Percentiles rank a stretch among this genome's conserved stretches.
These are phyloP conservation scores for Periphyllus acericola DNA, from an alignment of 2,888 invertebrate genomes.

Conservation along the genomic window DNA sequence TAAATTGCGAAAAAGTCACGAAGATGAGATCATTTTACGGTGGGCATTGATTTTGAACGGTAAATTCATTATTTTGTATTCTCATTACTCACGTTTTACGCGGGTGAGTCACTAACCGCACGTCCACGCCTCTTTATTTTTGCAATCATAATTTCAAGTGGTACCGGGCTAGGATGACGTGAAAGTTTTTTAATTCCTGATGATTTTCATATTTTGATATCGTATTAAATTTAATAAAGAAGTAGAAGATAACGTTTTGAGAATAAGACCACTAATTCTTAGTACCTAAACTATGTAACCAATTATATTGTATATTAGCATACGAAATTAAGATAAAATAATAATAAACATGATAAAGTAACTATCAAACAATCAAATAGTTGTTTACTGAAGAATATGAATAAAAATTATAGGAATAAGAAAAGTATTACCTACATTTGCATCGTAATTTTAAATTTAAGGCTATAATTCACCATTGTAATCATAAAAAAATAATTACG, in stretches of 20 bases:
- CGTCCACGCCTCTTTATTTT: slow-evolving; percentile 51
- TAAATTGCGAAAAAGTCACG: not conserved
- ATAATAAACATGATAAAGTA: too few relatives aligned
- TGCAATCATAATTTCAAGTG: slow-evolving; percentile 29
- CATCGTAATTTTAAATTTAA: too few relatives aligned
- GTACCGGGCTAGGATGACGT: not conserved
- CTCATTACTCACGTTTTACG: slow-evolving; percentile 17
- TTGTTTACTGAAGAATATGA: too few relatives aligned
- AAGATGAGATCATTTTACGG: slow-evolving; percentile 53
- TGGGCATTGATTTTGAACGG: slow-evolving; percentile 3
- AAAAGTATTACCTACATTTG: too few relatives aligned
- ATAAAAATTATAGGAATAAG: too few relatives aligned
- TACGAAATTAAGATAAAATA: too few relatives aligned
- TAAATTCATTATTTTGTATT: slow-evolving; percentile 19
- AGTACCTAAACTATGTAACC: not conserved
- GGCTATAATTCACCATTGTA: too few relatives aligned
- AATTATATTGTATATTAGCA: not conserved
- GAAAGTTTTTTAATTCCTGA: slow-evolving; percentile 9
- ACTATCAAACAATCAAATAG: too few relatives aligned
- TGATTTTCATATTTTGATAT: not conserved
- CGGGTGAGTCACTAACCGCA: slow-evolving; percentile 40
- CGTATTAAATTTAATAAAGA: not conserved
- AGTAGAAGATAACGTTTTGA: not conserved
- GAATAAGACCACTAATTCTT: not conserved
- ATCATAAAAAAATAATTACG: too few relatives aligned